Evolutionary conservation across 2,113 vertebrate genomes (phyloP).

Genomic region (Diadophis punctatus): DNA sequence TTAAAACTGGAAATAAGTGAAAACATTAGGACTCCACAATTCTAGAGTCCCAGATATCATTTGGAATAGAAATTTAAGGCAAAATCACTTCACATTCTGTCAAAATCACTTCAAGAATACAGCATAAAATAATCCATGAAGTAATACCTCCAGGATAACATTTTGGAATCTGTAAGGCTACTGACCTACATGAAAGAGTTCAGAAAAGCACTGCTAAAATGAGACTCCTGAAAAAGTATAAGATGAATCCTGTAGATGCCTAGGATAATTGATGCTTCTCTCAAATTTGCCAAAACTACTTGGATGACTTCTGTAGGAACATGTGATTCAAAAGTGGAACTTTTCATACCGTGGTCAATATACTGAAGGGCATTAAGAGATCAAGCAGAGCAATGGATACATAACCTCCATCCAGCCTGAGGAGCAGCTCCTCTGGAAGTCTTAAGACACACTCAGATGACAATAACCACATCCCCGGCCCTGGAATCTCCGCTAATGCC

Average conservation of each 20-base stretch:
- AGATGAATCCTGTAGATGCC: neutral
- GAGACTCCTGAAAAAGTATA: neutral
- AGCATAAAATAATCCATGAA: neutral
- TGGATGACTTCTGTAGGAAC: neutral
- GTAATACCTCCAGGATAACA: neutral
- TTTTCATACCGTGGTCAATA: no score
- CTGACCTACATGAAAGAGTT: neutral
- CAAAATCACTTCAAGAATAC: neutral
- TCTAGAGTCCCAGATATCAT: neutral
- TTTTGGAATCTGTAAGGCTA: neutral
- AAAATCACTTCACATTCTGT: neutral
- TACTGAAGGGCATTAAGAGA: no score
- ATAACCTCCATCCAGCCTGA: neutral
- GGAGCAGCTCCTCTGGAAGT: neutral
- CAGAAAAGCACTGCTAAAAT: neutral
- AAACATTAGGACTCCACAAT: neutral
- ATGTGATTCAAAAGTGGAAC: neutral
- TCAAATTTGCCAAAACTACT: neutral
- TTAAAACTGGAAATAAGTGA: neutral
- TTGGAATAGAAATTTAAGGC: neutral
- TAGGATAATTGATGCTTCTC: neutral
- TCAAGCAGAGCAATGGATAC: no score
- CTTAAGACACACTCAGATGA: neutral
- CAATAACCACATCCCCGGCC: neutral
- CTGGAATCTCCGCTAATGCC: neutral